phyloP scores from a whole-genome alignment of 2,113 vertebrate genomes.

The Thymallus thymallus region DNA sequence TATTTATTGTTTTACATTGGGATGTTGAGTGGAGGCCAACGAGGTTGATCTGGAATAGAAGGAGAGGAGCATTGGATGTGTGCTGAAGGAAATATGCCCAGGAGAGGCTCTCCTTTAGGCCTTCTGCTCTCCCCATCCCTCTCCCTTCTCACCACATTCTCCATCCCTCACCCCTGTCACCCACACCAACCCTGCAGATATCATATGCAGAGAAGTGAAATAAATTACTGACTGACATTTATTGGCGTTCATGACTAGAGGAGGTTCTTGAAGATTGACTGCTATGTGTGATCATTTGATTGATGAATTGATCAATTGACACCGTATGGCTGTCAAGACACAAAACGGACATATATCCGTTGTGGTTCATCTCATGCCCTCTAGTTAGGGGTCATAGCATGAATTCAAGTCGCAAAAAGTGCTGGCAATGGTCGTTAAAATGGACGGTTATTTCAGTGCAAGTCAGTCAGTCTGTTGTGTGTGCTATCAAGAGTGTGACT shows the following conservation, averaged over 20 bases:
- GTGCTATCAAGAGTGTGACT: slow-evolving; percentile 60
- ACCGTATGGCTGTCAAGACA: neutral
- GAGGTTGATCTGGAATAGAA: neutral
- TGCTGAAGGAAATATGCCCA: neutral
- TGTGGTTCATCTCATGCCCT: neutral
- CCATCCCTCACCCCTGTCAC: neutral
- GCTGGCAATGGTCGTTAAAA: neutral
- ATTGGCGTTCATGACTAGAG: too few species aligned
- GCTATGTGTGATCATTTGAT: neutral
- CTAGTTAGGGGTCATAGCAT: neutral
- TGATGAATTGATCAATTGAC: neutral
- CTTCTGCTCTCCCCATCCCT: neutral
- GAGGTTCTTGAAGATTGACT: neutral
- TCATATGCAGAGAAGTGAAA: too few species aligned
- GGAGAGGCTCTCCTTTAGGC: neutral
- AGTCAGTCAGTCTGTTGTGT: slow-evolving; percentile 19
- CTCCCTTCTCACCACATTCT: neutral
- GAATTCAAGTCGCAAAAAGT: neutral
- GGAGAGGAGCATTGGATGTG: neutral
- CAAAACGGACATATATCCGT: neutral
- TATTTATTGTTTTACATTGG: neutral
- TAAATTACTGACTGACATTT: too few species aligned
- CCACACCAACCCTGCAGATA: neutral
- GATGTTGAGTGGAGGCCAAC: neutral
- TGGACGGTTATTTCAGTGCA: neutral